Evolutionary conservation across 2,888 invertebrate genomes (phyloP).

Genomic region (Meghimatium bilineatum): DNA sequence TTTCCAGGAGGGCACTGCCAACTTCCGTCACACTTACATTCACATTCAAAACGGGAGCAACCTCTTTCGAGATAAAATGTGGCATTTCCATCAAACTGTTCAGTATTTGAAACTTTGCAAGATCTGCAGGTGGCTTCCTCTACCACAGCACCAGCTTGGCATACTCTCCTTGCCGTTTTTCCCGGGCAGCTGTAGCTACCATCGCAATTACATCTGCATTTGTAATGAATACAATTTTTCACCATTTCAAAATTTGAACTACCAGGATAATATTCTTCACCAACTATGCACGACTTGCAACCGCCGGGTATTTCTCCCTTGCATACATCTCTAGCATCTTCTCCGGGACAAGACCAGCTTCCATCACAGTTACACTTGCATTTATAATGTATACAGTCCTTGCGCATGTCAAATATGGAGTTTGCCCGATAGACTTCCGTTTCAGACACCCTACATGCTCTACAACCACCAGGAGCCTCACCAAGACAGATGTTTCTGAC

Average conservation of each 20-base stretch:
- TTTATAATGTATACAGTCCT: constrained; percentile 65
- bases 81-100: constrained; percentile 58
- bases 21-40: constrained; percentile 68
- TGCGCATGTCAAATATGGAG: constrained; percentile 59
- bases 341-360: constrained; percentile 66
- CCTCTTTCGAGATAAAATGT: constrained; percentile 61
- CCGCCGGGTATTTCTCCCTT: constrained; percentile 51
- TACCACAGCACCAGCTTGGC: constrained; percentile 1
- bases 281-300: constrained; percentile 61
- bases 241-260: constrained; percentile 63
- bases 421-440: constrained; percentile 57
- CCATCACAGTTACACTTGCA: constrained; percentile 70
- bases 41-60: constrained; percentile 65
- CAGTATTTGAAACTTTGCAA: constrained; percentile 50
- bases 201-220: constrained; percentile 67
- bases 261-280: constrained; percentile 57
- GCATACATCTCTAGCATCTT: constrained; percentile 61
- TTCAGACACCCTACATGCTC: constrained; percentile 59
- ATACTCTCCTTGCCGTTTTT: constrained; percentile 59
- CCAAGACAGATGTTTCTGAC: constrained; percentile 60
- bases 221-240: constrained; percentile 66
- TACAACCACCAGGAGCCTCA: constrained; percentile 54
- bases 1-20: constrained; percentile 66
- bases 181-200: constrained; percentile 68
- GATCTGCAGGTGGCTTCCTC: constrained; percentile 31